Evolutionary conservation across 1,140 invertebrate species (phyloP).

Genomic region (Apis florea): DNA sequence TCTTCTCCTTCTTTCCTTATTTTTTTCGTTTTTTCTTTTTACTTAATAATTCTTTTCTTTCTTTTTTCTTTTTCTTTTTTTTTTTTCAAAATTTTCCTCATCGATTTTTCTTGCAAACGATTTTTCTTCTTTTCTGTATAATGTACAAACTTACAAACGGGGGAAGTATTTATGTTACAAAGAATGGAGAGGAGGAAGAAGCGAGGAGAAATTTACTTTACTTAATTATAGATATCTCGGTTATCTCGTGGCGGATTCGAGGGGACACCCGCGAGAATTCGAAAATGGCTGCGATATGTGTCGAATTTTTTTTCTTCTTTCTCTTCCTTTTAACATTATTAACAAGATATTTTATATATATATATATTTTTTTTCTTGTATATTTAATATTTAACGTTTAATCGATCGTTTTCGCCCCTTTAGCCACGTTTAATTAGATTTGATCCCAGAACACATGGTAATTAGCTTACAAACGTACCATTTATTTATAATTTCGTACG

Average conservation of each 20-base stretch:
- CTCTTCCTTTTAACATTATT: constrained; percentile 42
- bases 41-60: not conserved
- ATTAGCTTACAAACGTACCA: constrained; percentile 57
- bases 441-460: constrained; percentile 75
- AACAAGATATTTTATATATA: constrained; percentile 48
- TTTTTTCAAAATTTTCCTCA: not conserved
- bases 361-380: constrained; percentile 6
- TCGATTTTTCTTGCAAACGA: constrained; percentile 2
- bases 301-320: constrained; percentile 24
- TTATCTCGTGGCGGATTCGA: constrained; percentile 20
- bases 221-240: constrained; percentile 22
- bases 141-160: constrained; percentile 49
- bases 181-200: not conserved
- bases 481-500: constrained; percentile 57
- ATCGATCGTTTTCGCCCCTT: constrained; percentile 41
- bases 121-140: not conserved
- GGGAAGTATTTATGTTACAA: constrained; percentile 8
- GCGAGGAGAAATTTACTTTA: not conserved
- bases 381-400: constrained; percentile 12
- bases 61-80: not conserved
- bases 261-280: constrained; percentile 25
- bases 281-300: constrained; percentile 50
- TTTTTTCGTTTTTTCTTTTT: not conserved
- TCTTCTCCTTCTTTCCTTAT: not conserved
- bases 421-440: constrained; percentile 67